A percentile compares a stretch with the other conserved stretches of the same genome.
These are phyloP conservation scores for Noctua comes DNA, from an alignment of 2,888 invertebrate species.

Conservation along the genomic window DNA sequence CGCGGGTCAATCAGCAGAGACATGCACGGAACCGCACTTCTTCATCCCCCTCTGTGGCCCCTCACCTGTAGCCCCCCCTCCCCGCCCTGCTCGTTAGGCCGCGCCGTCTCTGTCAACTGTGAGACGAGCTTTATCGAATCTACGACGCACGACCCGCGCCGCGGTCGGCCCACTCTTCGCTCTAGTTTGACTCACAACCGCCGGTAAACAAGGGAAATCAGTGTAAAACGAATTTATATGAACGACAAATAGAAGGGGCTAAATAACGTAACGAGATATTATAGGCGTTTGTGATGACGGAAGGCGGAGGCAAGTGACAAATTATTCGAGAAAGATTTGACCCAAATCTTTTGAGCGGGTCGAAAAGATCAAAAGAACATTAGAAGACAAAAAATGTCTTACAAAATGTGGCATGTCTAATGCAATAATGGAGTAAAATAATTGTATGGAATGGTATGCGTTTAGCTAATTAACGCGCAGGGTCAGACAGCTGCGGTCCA, in stretches of 20 bases:
- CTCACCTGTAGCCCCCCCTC: slow-evolving; percentile 72
- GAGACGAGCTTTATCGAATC: slow-evolving; percentile 90
- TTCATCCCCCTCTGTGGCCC: slow-evolving; percentile 81
- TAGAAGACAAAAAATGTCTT: slow-evolving; percentile 29
- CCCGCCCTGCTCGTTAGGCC: slow-evolving; percentile 86
- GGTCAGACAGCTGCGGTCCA: slow-evolving; percentile 83
- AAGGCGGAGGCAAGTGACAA: slow-evolving; percentile 25
- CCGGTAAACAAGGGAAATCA: slow-evolving; percentile 89
- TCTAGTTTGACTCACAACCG: slow-evolving; percentile 87
- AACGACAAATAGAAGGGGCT: slow-evolving; percentile 79
- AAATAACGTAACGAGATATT: slow-evolving; percentile 62
- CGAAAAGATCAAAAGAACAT: slow-evolving; percentile 47
- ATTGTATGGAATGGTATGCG: slow-evolving; percentile 84
- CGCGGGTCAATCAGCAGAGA: slow-evolving; percentile 91
- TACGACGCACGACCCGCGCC: slow-evolving; percentile 89
- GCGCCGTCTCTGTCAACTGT: slow-evolving; percentile 89
- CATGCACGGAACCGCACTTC: slow-evolving; percentile 91
- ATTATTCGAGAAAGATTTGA: slow-evolving; percentile 27
- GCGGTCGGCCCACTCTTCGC: slow-evolving; percentile 88
- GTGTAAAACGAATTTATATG: slow-evolving; percentile 87
- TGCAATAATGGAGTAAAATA: slow-evolving; percentile 68
- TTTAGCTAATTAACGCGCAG: slow-evolving; percentile 85
- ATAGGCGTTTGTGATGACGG: slow-evolving; percentile 45
- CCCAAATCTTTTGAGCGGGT: slow-evolving; percentile 20
- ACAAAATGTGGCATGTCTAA: slow-evolving; percentile 52